Percentiles rank a stretch among this genome's conserved stretches.
Evolutionary conservation across 1,140 invertebrate genomes (phyloP).

Genomic region (Drosophila ironensis): DNA sequence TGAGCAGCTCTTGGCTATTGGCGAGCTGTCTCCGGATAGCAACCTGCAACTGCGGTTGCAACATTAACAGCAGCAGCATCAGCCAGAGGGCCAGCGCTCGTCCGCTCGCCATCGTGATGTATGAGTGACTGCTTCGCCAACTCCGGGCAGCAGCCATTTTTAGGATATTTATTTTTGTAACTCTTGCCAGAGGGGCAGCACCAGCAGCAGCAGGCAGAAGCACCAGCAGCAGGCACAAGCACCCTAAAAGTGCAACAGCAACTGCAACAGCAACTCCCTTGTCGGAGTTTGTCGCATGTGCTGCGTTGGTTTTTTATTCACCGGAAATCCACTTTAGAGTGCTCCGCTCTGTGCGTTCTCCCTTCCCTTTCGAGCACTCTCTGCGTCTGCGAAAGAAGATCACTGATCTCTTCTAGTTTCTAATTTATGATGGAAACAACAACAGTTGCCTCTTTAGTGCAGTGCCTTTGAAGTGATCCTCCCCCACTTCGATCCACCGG

Average conservation of each 20-base stretch:
- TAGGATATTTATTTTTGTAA: conserved; percentile 67
- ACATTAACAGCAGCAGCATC: conserved; percentile 20
- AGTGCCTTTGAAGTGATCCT: conserved; percentile 63
- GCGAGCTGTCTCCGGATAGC: conserved; percentile 28
- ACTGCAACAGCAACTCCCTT: conserved; percentile 43
- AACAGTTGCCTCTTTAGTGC: conserved; percentile 62
- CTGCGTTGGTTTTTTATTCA: conserved; percentile 65
- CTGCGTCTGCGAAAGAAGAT: conserved; percentile 31
- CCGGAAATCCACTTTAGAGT: conserved; percentile 79
- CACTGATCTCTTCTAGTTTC: conserved; percentile 53
- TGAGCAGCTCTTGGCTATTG: conserved; percentile 49
- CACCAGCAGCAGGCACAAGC: conserved; percentile 9
- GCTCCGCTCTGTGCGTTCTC: conserved; percentile 15
- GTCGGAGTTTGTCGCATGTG: conserved; percentile 58
- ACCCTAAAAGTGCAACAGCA: conserved; percentile 22
- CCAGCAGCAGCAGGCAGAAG: conserved; percentile 24
- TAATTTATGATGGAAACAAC: conserved; percentile 64
- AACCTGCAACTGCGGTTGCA: not conserved
- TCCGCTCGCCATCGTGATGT: conserved; percentile 11
- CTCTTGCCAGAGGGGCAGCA: conserved; percentile 35
- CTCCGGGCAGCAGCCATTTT: conserved; percentile 33
- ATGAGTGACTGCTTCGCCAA: conserved; percentile 22
- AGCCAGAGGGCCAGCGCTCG: conserved; percentile 17
- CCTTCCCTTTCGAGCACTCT: conserved; percentile 11
- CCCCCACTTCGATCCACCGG: conserved; percentile 1